Base-by-base conservation (phyloP, 2,113 vertebrate species). In the Cromileptes altivelis region DNA sequence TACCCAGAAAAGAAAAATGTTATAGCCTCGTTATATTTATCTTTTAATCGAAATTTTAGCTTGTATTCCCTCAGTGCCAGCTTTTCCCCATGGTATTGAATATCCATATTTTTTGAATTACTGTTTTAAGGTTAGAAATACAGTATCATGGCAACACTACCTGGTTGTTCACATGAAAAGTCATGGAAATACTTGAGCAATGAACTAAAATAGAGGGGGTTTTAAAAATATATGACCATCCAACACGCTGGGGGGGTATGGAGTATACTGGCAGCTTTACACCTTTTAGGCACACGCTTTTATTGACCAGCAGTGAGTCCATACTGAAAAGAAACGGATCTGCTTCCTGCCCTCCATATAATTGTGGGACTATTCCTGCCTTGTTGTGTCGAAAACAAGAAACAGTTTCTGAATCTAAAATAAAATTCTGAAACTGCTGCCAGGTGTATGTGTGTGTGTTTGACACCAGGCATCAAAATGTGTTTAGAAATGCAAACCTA, bases 401-500 rank as follows among this genome's bases (percentile, higher is more conserved):
- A 65, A 18, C 33, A 1, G 11, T 56, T 56, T 63, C 13, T 15
- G 42, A 53, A 77, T 69, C 11, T 58, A 37, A 30, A 74, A 40
- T 14, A 6, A 13, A 42, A 23, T 10, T 49, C n/a, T 42, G 3
- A 73, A 56, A 63, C 50, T 40, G 10, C 52, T 45, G 7, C 17
- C 12, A 56, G 53, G 75, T 56, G n/a, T 19, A 6, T 50, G 18
- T 14, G 27, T 45, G 30, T 30, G 30, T 30, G 30, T 30, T 30
- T 45, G 42, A 45, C 13, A 49, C 14, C 1, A 5, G 17, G 17
- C n/a, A 21, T 49, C 13, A 40, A 53, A 47, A 68, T 12, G 42
- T 70, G 64, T 60, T 50, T 18, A 53, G 25, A 71, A 72, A 75
- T 47, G 37, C 21, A 18, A 70, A 56, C 15, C 13, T 19, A 50